Conservation (phyloP, 2,797 vertebrate genomes). For the Phalloptychus januarius region DNA sequence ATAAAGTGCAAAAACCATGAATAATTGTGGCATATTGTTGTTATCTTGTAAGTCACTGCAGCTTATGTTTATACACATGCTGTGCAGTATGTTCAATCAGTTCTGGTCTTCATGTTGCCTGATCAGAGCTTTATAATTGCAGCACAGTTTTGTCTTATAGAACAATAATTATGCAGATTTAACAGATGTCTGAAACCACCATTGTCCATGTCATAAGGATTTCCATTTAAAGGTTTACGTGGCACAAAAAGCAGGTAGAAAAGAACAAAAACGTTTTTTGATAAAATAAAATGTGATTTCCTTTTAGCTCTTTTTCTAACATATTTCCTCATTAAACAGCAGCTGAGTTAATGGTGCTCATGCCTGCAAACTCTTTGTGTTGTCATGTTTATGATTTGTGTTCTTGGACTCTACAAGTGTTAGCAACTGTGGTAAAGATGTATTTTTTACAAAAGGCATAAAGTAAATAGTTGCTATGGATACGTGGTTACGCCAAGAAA, state of each 20-base stretch:
- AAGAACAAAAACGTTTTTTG: neutral
- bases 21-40: conserved; percentile 26
- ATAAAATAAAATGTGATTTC: neutral
- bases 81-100: conserved; percentile 38
- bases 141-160: neutral
- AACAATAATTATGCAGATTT: neutral
- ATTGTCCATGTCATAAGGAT: neutral
- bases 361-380: neutral
- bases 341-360: neutral
- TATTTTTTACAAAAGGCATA: neutral
- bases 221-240: neutral
- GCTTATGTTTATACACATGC: conserved; percentile 49
- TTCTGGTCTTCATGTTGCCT: conserved; percentile 18
- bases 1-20: conserved; percentile 32
- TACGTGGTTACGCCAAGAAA: neutral
- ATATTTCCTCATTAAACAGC: neutral
- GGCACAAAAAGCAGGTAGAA: neutral
- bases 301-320: neutral
- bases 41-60: conserved; percentile 43
- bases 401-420: neutral
- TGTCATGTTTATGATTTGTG: neutral
- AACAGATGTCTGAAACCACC: neutral
- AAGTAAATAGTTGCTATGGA: neutral
- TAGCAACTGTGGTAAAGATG: neutral
- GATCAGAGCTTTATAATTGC: conserved; percentile 7